Conservation (phyloP, 1,140 invertebrate species). For the Hypothenemus hampei region DNA sequence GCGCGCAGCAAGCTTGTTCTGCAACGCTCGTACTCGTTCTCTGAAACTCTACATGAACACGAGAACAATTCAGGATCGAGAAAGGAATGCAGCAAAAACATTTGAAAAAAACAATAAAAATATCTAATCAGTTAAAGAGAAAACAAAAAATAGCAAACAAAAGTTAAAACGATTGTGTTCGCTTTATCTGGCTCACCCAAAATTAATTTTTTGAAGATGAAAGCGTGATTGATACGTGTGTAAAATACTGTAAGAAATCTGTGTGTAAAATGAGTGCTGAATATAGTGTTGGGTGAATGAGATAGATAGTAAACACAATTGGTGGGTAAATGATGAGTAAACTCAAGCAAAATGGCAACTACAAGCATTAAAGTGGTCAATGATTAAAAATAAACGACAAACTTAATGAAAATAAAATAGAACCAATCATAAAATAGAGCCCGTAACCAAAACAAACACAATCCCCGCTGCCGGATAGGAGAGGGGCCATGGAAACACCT, state of each 20-base stretch:
- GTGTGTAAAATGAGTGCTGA: slow-evolving; percentile 15
- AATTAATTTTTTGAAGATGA: slow-evolving; percentile 9
- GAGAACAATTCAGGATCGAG: slow-evolving; percentile 40
- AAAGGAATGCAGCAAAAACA: slow-evolving; percentile 58
- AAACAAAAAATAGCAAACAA: slow-evolving; percentile 32
- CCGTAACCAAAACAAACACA: slow-evolving; percentile 41
- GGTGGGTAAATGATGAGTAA: slow-evolving; percentile 33
- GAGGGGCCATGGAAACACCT: slow-evolving; percentile 48
- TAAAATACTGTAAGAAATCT: slow-evolving; percentile 8
- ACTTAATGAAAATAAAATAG: slow-evolving; percentile 36
- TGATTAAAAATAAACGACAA: slow-evolving; percentile 33
- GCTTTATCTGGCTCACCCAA: slow-evolving; percentile 38
- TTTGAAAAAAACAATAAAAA: slow-evolving; percentile 50
- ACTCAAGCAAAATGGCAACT: slow-evolving; percentile 32
- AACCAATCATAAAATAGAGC: slow-evolving; percentile 36
- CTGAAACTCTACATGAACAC: slow-evolving; percentile 68
- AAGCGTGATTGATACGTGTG: slow-evolving; percentile 26
- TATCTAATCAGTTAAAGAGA: slow-evolving; percentile 38
- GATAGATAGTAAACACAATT: slow-evolving; percentile 39
- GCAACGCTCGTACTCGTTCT: slow-evolving; percentile 77
- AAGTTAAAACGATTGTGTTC: slow-evolving; percentile 36
- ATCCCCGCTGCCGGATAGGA: slow-evolving; percentile 38
- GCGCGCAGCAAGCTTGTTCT: slow-evolving; percentile 81
- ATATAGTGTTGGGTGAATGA: slow-evolving; percentile 26
- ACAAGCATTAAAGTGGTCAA: slow-evolving; percentile 33